These are phyloP conservation scores for Cladopsammia gracilis DNA, from an alignment of 64 coral and sea anemone genomes.

Conservation along the genomic window DNA sequence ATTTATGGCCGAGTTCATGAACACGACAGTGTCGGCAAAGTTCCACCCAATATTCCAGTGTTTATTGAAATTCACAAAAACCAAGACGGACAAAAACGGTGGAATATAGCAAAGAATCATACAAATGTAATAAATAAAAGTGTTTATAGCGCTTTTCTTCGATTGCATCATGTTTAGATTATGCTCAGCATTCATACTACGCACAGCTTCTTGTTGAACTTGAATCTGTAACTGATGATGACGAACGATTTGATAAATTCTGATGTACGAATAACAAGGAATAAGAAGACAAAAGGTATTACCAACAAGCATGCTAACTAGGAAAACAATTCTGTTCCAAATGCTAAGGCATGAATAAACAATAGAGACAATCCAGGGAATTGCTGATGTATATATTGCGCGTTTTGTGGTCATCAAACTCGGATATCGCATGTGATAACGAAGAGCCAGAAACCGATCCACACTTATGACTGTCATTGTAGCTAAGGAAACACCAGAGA, in stretches of 20 bases:
- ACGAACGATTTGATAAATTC: neutral
- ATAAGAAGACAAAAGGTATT: neutral
- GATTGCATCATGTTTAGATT: neutral
- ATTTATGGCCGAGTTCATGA: constrained; percentile 6
- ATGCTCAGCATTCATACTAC: neutral
- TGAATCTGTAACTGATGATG: neutral
- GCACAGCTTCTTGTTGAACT: neutral
- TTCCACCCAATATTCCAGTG: neutral
- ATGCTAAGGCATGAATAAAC: neutral
- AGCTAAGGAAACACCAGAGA: neutral
- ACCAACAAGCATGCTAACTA: neutral
- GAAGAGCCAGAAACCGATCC: neutral
- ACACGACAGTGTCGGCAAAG: neutral
- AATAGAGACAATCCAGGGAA: neutral
- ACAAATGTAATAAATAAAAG: neutral
- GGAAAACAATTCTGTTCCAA: neutral
- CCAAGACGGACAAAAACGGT: neutral
- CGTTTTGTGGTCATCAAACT: neutral
- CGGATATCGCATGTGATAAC: constrained; percentile 8
- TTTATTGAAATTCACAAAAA: neutral
- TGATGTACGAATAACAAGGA: neutral
- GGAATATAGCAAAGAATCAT: constrained; percentile 3
- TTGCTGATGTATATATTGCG: neutral
- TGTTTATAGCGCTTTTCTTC: neutral
- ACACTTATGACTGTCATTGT: neutral